Base-by-base conservation (phyloP, 2,797 vertebrate genomes). In the Rhinella marina region DNA sequence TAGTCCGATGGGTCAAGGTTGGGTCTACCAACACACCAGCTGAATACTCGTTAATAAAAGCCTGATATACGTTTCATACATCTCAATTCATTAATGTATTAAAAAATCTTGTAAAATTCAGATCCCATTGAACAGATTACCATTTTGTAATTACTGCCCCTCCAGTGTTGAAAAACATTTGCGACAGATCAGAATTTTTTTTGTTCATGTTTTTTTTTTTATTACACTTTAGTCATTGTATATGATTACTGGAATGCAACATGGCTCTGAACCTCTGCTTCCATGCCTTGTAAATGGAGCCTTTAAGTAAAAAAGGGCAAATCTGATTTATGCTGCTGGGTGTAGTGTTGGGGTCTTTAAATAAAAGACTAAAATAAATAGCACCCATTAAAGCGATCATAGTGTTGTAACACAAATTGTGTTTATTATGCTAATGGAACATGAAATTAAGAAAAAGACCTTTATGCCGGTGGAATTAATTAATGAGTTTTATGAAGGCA, bases 401-500 rank as follows among this genome's bases (percentile, higher is more conserved):
- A 97, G 97, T 97, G 97, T 97, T 97, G 97, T 97, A 97, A 97
- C 97, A 98, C 96, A 97, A 97, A 97, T 98, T 97, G 97, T 98
- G 97, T 99, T 98, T 99, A 99, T 99, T 99, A 99, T 99, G 98
- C 97, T 99, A 99, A 99, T 99, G 97, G 97, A 97, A 98, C 97
- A 98, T 98, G 97, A 98, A 98, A 99, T 99, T 98, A 98, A 98
- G 98, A 98, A 98, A 98, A 98, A 98, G 97, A 97, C 97, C 97
- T 97, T 97, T 97, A 98, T 98, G 98, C 97, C 97, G 97, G 96
- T 96, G 96, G 97, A 97, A 97, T 97, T 98, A 98, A 99, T 99
- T 98, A 99, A 99, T 98, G 97, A 97, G 97, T 96, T 98, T 97
- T 96, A 96, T 96, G 96, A 97, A 97, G 96, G 97, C 96, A 96